These are phyloP conservation scores for Staurois parvus DNA, from an alignment of 2,797 vertebrate species.

Conservation along the genomic window DNA sequence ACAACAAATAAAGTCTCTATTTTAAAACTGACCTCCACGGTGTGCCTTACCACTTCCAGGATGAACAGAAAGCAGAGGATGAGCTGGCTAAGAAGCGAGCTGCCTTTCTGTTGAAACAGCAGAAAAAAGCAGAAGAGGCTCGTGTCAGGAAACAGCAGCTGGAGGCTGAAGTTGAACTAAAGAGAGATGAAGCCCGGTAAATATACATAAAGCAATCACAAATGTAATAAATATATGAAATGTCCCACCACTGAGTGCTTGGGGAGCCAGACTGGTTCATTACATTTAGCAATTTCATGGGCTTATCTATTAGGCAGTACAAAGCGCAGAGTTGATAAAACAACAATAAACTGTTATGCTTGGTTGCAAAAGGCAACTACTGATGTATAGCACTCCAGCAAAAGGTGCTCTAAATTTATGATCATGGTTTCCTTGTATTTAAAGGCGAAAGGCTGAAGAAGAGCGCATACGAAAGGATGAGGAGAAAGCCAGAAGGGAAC, in stretches of 20 bases:
- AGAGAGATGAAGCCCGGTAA: conserved; percentile 92
- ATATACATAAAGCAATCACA: background rate
- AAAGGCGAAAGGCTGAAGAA: conserved; percentile 91
- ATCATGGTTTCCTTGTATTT: background rate
- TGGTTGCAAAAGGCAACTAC: too few species aligned
- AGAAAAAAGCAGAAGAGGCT: conserved; percentile 95
- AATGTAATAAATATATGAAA: background rate
- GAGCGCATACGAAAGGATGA: conserved; percentile 95
- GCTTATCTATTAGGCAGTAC: too few species aligned
- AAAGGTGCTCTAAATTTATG: too few species aligned
- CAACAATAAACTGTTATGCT: too few species aligned
- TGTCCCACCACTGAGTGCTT: background rate
- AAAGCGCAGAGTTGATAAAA: too few species aligned
- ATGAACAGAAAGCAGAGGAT: conserved; percentile 94
- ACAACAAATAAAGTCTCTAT: background rate
- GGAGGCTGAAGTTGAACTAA: conserved; percentile 91
- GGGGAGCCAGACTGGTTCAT: background rate
- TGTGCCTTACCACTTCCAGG: conserved; percentile 68
- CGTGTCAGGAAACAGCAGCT: conserved; percentile 89
- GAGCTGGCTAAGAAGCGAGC: conserved; percentile 95
- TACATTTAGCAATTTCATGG: background rate
- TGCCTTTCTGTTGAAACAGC: conserved; percentile 93
- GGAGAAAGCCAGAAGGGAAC: conserved; percentile 91
- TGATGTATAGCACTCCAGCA: too few species aligned
- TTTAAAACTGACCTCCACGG: background rate